Base-by-base conservation (phyloP, 2,888 invertebrate species). In the Erebia palarica region DNA sequence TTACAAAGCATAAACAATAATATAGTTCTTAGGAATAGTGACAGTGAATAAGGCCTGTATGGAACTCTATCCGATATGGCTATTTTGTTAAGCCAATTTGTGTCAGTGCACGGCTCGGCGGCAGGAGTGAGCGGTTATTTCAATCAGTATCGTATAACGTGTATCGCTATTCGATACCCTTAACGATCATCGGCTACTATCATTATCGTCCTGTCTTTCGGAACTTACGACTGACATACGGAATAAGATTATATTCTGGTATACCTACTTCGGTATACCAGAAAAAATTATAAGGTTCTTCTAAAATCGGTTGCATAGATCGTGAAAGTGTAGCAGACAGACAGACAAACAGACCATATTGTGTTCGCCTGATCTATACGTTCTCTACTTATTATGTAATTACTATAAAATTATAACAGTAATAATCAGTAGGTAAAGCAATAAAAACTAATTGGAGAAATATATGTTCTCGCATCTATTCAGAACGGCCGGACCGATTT, bases 111-210 rank as follows among this genome's bases (percentile, higher is more conserved):
- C 65, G 65, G 73, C 68, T 65, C 68, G 65, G 61, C 69, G 69
- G 65, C 65, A 65, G 65, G 66, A 73, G 69, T 70, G 75, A 71
- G 71, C 65, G 73, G 75, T 77, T 75, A 78, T 78, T 79, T 78
- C 82, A 81, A 84, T 84, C 82, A 82, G 80, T 81, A 80, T 79
- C 77, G 76, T 70, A 74, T 80, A 79, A 77, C 79, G 77, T 58
- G 57, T 72, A 72, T 66, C 75, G 78, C 78, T 79, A 82, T 81
- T 84, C 82, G 85, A 85, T 73, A 66, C 42, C 65, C 55, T 13
- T 53, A 36, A 36, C 57, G 47, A 57, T 57, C 47, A 47, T 21
- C 57, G 5, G 47, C 18, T n/a, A 36, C 64, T 10, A 7, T 10
- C 18, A 59, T 14, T 60, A 49, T 63, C 21, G 18, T 47, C 49